Evolutionary conservation across 2,888 invertebrate species (phyloP).

Genomic region (Sminthurides aquaticus): DNA sequence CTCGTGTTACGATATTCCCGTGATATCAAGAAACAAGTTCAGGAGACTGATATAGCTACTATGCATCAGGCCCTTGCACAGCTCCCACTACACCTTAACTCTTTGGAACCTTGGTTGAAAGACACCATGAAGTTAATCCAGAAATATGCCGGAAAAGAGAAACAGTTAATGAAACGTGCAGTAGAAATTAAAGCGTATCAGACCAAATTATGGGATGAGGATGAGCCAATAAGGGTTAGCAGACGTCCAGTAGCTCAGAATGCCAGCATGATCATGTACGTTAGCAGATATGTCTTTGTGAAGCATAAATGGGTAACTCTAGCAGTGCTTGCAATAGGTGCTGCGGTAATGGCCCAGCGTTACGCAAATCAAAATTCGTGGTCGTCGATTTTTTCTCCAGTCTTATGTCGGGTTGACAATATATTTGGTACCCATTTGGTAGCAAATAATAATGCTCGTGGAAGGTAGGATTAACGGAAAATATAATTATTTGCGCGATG

Average conservation of each 20-base stretch:
- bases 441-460: too few species aligned
- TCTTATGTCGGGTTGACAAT: neutral
- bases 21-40: constrained; percentile 26
- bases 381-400: neutral
- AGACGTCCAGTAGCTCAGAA: constrained; percentile 16
- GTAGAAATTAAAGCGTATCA: constrained; percentile 37
- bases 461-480: too few species aligned
- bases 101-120: constrained; percentile 39
- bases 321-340: constrained; percentile 29
- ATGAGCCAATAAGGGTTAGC: constrained; percentile 30
- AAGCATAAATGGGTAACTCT: constrained; percentile 35
- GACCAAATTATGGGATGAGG: constrained; percentile 36
- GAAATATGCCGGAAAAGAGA: constrained; percentile 32
- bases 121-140: constrained; percentile 34
- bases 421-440: neutral
- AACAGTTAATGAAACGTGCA: constrained; percentile 26
- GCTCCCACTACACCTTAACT: constrained; percentile 28
- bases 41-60: constrained; percentile 36
- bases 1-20: constrained; percentile 32
- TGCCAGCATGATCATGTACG: constrained; percentile 15
- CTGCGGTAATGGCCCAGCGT: constrained; percentile 32
- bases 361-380: constrained; percentile 44
- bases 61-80: constrained; percentile 38
- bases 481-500: too few species aligned
- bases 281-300: constrained; percentile 34